Evolutionary conservation across 2,888 invertebrate genomes (phyloP).

Genomic region (Sarcophaga carnaria): DNA sequence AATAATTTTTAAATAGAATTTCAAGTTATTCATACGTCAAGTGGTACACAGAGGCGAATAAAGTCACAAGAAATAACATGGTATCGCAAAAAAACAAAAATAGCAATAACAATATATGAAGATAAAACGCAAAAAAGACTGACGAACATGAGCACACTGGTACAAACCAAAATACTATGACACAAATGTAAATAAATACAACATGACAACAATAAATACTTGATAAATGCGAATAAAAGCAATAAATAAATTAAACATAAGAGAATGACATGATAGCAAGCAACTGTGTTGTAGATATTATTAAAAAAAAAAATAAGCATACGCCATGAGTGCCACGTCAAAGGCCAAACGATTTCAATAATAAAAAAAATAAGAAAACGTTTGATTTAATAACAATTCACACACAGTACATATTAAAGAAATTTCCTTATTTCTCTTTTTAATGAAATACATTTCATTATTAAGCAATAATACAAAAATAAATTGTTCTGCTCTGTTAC

Average conservation of each 20-base stretch:
- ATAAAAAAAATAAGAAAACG: constrained; percentile 46
- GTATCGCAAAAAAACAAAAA: background rate
- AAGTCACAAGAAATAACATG: background rate
- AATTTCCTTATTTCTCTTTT: background rate
- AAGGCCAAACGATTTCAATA: constrained; percentile 57
- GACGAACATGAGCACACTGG: background rate
- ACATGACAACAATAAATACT: no score
- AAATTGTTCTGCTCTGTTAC: background rate
- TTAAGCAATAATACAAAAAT: no score
- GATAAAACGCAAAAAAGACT: constrained; percentile 47
- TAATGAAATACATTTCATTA: background rate
- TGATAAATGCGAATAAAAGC: background rate
- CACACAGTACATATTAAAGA: background rate
- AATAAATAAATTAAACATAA: background rate
- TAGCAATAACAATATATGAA: constrained; percentile 23
- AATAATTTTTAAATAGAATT: constrained; percentile 72
- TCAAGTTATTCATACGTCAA: constrained; percentile 67
- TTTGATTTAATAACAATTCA: background rate
- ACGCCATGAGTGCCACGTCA: constrained; percentile 75
- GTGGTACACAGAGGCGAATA: constrained; percentile 37
- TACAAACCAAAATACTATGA: background rate
- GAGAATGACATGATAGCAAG: constrained; percentile 53
- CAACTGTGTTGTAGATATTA: constrained; percentile 64
- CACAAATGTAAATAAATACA: background rate
- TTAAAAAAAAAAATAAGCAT: constrained; percentile 74